Evolutionary conservation across 2,113 vertebrate species (phyloP).

Genomic region (Gadus chalcogrammus): DNA sequence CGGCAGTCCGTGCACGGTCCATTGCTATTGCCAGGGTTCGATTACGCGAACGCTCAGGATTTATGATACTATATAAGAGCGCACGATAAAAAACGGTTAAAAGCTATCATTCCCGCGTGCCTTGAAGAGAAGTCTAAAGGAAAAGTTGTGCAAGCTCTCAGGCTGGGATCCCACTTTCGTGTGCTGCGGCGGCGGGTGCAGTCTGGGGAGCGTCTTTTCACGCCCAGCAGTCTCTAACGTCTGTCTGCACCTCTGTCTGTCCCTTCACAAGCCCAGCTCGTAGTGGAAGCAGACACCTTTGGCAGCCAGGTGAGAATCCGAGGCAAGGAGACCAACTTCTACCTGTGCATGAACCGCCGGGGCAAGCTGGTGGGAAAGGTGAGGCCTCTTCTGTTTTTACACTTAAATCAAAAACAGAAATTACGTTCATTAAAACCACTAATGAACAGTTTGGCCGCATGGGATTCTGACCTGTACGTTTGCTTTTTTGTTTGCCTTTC

Average conservation of each 20-base stretch:
- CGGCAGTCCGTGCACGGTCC: too few relatives aligned
- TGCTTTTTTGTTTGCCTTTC: conserved; percentile 14
- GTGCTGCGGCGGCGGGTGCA: too few relatives aligned
- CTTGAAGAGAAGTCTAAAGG: too few relatives aligned
- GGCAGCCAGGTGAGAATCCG: conserved; percentile 82
- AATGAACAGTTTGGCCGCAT: conserved; percentile 13
- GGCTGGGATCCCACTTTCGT: too few relatives aligned
- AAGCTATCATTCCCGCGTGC: too few relatives aligned
- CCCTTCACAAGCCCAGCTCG: conserved; percentile 82
- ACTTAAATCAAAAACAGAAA: neutral
- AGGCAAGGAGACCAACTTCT: conserved; percentile 78
- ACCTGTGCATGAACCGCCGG: conserved; percentile 80
- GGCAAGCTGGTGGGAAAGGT: conserved; percentile 82
- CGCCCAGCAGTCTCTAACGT: conserved; percentile 59
- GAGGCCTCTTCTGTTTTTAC: conserved; percentile 34
- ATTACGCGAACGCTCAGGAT: neutral
- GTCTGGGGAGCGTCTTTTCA: neutral
- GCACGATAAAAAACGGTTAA: too few relatives aligned
- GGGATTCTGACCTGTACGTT: conserved; percentile 51
- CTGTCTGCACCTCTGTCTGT: conserved; percentile 69
- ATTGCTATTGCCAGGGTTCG: neutral
- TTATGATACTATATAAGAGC: neutral
- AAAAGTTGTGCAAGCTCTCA: too few relatives aligned
- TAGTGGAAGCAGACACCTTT: conserved; percentile 81
- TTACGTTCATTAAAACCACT: neutral